These are phyloP conservation scores for Trichoplusia ni DNA, from an alignment of 1,140 invertebrate species.

Conservation along the genomic window DNA sequence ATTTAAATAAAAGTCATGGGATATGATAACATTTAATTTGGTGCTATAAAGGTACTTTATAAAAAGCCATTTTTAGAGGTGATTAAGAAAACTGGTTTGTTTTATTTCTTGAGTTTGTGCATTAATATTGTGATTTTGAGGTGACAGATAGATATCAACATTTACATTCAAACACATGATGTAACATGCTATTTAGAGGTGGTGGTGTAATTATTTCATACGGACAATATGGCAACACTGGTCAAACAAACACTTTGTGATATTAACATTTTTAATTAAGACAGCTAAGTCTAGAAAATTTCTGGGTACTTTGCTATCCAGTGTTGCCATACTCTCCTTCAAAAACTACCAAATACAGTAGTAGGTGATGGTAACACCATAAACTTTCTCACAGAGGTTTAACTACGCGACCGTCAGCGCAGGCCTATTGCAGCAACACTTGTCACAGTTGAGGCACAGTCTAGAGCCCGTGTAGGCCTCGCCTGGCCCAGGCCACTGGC, in stretches of 20 bases:
- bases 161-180: constrained; percentile 19
- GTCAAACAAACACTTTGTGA: not conserved
- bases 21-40: not conserved
- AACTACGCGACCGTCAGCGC: constrained; percentile 79
- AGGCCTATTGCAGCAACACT: constrained; percentile 77
- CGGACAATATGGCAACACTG: constrained; percentile 16
- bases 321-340: constrained; percentile 61
- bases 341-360: constrained; percentile 44
- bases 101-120: constrained; percentile 17
- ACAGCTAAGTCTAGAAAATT: not conserved
- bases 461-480: constrained; percentile 59
- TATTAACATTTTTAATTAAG: not conserved
- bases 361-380: constrained; percentile 73
- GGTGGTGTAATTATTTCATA: constrained; percentile 2
- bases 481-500: constrained; percentile 30
- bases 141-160: constrained; percentile 27
- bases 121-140: constrained; percentile 9
- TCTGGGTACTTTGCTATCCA: not conserved
- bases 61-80: not conserved
- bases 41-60: not conserved
- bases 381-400: constrained; percentile 77
- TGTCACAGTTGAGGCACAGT: constrained; percentile 73
- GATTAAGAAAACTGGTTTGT: constrained; percentile 16
- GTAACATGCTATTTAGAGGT: constrained; percentile 22
- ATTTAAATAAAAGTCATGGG: not conserved